These are phyloP conservation scores for Diabrotica balteata DNA, from an alignment of 2,888 invertebrate species.

Conservation along the genomic window DNA sequence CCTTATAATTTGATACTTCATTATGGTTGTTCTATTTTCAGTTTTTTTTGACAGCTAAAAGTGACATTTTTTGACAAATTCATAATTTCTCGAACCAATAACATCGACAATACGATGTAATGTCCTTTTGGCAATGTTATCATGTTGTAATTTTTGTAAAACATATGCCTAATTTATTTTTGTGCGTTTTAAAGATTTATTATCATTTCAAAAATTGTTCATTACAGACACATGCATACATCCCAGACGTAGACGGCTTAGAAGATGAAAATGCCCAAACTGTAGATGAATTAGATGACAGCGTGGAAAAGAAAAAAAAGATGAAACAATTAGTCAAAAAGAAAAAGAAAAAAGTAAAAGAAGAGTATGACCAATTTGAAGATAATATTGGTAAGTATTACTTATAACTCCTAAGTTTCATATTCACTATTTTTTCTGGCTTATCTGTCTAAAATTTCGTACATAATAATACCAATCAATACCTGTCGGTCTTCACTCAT, in stretches of 20 bases:
- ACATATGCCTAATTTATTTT: background rate
- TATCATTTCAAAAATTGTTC: slow-evolving; percentile 4
- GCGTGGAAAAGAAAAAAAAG: slow-evolving; percentile 39
- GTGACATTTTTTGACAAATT: too few species aligned
- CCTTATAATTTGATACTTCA: too few species aligned
- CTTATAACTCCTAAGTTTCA: too few species aligned
- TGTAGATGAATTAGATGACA: slow-evolving; percentile 40
- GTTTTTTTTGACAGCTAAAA: too few species aligned
- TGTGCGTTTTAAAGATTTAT: background rate
- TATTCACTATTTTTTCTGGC: too few species aligned
- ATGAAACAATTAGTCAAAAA: slow-evolving; percentile 49
- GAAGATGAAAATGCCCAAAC: slow-evolving; percentile 64
- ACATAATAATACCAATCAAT: too few species aligned
- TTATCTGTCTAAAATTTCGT: too few species aligned
- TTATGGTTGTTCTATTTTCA: too few species aligned
- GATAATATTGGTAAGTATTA: slow-evolving; percentile 36
- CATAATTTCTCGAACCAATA: too few species aligned
- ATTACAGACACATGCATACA: slow-evolving; percentile 80
- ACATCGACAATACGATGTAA: too few species aligned
- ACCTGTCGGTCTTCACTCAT: too few species aligned
- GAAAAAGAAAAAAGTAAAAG: slow-evolving; percentile 52
- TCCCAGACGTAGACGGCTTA: slow-evolving; percentile 68
- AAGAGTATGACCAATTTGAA: slow-evolving; percentile 48
- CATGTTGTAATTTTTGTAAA: background rate
- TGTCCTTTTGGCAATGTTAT: too few species aligned